These are phyloP conservation scores for Percopsis omiscomaycus DNA, from an alignment of 2,797 vertebrate species.

Conservation along the genomic window DNA sequence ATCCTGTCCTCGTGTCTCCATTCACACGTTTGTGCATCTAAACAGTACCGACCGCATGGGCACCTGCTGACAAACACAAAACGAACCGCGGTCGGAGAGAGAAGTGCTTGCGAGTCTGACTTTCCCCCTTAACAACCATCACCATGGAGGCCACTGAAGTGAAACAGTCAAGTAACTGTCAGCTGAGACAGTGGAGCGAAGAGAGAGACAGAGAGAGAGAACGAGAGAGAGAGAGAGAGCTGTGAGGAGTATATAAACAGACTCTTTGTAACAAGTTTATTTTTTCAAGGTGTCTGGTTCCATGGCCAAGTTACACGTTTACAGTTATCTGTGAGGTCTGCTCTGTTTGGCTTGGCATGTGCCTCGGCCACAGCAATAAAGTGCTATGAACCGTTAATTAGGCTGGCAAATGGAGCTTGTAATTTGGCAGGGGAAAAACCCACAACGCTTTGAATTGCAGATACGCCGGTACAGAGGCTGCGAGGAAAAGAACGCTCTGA, in stretches of 20 bases:
- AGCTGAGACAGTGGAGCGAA: conserved; percentile 68
- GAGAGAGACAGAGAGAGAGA: conserved; percentile 27
- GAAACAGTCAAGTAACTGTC: conserved; percentile 74
- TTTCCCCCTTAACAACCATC: conserved; percentile 67
- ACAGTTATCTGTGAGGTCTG: conserved; percentile 73
- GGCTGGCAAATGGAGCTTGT: conserved; percentile 78
- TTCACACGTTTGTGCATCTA: conserved; percentile 58
- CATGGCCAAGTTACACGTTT: conserved; percentile 60
- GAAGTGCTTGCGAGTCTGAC: conserved; percentile 54
- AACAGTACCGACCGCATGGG: conserved; percentile 63
- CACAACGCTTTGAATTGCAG: conserved; percentile 70
- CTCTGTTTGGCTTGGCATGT: conserved; percentile 74
- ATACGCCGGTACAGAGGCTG: conserved; percentile 58
- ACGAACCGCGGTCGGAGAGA: conserved; percentile 56
- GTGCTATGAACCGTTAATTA: conserved; percentile 78
- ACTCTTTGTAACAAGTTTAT: conserved; percentile 74
- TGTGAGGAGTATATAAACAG: conserved; percentile 69
- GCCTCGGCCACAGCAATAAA: conserved; percentile 64
- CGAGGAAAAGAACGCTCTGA: conserved; percentile 57
- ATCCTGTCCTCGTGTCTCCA: conserved; percentile 47
- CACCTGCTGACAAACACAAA: conserved; percentile 65
- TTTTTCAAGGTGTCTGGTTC: conserved; percentile 75
- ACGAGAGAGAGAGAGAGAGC: conserved; percentile 17
- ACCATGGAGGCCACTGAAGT: conserved; percentile 58
- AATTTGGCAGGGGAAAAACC: conserved; percentile 74